Evolutionary conservation across 2,888 invertebrate species (phyloP), one percentile per base, ranked within the genome.

Genomic region (Chironomus tentans): DNA sequence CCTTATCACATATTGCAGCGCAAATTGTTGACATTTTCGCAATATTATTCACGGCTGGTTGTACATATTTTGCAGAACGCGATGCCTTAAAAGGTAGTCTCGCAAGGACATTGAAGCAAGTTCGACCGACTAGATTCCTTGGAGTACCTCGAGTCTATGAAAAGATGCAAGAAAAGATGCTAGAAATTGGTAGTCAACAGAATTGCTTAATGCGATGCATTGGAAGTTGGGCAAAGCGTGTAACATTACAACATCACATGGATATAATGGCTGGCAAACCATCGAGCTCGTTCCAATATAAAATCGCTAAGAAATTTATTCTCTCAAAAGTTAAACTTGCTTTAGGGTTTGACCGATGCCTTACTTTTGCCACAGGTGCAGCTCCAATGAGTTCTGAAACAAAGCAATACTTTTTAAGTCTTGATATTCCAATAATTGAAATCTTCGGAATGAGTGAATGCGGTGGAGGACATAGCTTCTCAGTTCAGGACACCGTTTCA

Each of bases 371-470:
- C 75, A 89, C 91, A 0, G 91, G 95, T 94, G 4, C 24, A 0
- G 97, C 97, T 0, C 96, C 97, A 0, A 88, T 96, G 78, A 89
- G 92, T 0, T 86, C 87, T 0, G 95, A 96, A 47, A 88, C 95
- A 13, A 91, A 95, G 82, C 91, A 91, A 81, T 96, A 92, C 85
- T 96, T 97, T 85, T 86, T 93, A 80, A 93, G 94, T 74, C 85
- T 96, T 65, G 93, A 96, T 82, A 88, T 97, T 78, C 91, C 92
- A 2, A 87, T 97, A 62, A 86, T 91, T 81, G 95, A 95, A 79
- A 92, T 90, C 1, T 97, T 94, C 80, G 96, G 96, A 68, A 93
- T 95, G 94, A 93, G 93, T 3, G 95, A 95, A 82, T 89, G 90
- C 10, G 84, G 88, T n/a, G 95, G 95, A 0, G 92, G 92, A 0